phyloP scores from a whole-genome alignment of 2,797 vertebrate species.

The Parotocinclus haroldoi region DNA sequence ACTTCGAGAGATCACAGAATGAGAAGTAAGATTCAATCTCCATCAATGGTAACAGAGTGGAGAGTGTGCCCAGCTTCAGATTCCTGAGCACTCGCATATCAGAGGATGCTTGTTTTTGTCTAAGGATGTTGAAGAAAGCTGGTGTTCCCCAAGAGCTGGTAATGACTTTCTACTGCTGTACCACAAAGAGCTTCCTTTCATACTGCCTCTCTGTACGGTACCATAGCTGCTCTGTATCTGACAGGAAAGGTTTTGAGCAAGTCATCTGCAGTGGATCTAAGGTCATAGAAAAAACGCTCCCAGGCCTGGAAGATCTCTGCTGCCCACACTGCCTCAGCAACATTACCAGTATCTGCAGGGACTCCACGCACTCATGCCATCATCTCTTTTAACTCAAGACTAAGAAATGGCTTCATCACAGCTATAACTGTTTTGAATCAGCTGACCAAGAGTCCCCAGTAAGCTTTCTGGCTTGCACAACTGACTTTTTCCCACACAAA shows the following conservation, averaged over 20 bases:
- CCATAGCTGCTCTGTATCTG: not conserved
- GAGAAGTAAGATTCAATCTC: no score
- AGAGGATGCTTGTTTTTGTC: no score
- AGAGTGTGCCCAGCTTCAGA: no score
- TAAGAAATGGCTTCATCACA: not conserved
- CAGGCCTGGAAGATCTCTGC: not conserved
- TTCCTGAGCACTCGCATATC: no score
- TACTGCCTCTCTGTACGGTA: not conserved
- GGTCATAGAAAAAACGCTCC: not conserved
- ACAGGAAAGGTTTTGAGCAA: no score
- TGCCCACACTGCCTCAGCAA: not conserved
- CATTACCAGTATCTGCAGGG: not conserved
- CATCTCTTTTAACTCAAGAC: not conserved
- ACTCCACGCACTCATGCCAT: not conserved
- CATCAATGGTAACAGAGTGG: no score
- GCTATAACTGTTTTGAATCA: not conserved
- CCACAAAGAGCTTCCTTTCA: not conserved
- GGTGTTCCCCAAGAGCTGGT: not conserved
- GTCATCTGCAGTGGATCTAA: not conserved
- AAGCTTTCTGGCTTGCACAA: not conserved
- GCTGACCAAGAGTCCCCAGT: not conserved
- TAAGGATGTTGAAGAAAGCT: not conserved
- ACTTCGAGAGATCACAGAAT: no score
- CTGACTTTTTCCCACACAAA: not conserved
- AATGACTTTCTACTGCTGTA: not conserved